Evolutionary conservation across 2,797 vertebrate genomes (phyloP).

Genomic region (Trematomus bernacchii): DNA sequence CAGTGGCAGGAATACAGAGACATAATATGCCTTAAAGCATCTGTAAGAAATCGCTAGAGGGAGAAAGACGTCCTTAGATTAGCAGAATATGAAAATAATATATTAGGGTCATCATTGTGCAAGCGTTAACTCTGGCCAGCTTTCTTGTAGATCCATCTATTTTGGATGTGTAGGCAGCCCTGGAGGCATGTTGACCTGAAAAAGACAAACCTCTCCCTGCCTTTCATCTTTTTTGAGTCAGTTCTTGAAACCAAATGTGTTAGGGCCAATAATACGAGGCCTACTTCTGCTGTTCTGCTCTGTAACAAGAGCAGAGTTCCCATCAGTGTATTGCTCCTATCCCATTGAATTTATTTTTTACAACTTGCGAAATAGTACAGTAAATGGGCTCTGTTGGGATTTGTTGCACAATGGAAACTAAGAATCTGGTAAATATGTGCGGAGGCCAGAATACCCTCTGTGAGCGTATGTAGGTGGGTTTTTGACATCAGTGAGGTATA

Average conservation of each 20-base stretch:
- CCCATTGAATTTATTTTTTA: constrained; percentile 19
- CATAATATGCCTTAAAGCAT: constrained; percentile 32
- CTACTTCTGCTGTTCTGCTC: constrained; percentile 63
- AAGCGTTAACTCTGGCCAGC: constrained; percentile 62
- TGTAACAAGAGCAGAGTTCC: constrained; percentile 53
- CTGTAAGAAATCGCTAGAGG: constrained; percentile 33
- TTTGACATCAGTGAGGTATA: constrained; percentile 69
- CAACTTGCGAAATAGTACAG: constrained; percentile 47
- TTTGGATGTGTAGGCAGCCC: constrained; percentile 79
- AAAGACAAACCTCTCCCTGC: constrained; percentile 74
- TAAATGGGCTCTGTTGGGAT: constrained; percentile 45
- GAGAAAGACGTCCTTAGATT: constrained; percentile 36
- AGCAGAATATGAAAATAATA: constrained; percentile 44
- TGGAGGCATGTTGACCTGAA: constrained; percentile 84
- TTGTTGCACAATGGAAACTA: constrained; percentile 51
- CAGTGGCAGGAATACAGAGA: constrained; percentile 31
- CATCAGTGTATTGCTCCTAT: constrained; percentile 48
- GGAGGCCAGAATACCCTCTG: constrained; percentile 47
- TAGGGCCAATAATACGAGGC: constrained; percentile 63
- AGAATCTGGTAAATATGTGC: constrained; percentile 62
- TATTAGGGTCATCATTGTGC: constrained; percentile 54
- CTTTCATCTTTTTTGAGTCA: constrained; percentile 80
- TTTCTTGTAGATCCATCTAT: constrained; percentile 73
- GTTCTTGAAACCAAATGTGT: constrained; percentile 71
- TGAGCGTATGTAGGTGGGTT: constrained; percentile 60